phyloP scores from a whole-genome alignment of 2,113 vertebrate species.

The Eretmochelys imbricata region DNA sequence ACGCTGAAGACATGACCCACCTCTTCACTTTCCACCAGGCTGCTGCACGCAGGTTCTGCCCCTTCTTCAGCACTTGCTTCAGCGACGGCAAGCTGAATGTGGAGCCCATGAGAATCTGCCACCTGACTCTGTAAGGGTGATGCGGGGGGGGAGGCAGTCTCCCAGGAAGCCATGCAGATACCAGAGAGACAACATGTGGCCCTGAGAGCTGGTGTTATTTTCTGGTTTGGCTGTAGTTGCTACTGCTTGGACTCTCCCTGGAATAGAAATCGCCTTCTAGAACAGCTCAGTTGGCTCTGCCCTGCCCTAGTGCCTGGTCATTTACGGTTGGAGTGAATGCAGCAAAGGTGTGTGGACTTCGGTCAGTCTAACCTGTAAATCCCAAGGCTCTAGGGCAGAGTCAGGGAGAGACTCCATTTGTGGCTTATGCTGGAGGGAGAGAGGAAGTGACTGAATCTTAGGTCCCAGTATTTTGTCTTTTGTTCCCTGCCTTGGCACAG shows the following conservation, averaged over 20 bases:
- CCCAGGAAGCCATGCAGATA: too few relatives aligned
- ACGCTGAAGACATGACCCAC: constrained; percentile 83
- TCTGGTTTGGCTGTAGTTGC: background rate
- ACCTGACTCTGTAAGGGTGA: constrained; percentile 63
- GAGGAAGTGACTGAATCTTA: background rate
- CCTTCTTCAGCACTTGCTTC: constrained; percentile 91
- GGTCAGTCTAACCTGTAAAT: background rate
- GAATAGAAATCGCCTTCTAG: background rate
- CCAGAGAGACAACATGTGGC: background rate
- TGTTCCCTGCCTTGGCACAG: background rate
- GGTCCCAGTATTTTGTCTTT: background rate
- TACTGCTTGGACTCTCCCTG: background rate
- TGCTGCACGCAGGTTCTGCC: constrained; percentile 76
- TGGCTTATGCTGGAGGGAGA: background rate
- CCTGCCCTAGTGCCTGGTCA: background rate
- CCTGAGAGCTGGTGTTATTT: background rate
- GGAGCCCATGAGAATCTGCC: constrained; percentile 84
- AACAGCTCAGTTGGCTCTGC: background rate
- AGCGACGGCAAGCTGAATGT: constrained; percentile 68
- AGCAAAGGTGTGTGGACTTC: background rate
- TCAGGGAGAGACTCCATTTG: background rate
- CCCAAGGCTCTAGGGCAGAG: background rate
- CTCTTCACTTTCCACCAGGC: constrained; percentile 82
- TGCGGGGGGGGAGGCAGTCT: accelerated
- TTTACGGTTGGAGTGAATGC: background rate